Percentiles rank a stretch among this genome's conserved stretches.
phyloP scores from a whole-genome alignment of 1,140 invertebrate species.

The Scylla paramamosain region DNA sequence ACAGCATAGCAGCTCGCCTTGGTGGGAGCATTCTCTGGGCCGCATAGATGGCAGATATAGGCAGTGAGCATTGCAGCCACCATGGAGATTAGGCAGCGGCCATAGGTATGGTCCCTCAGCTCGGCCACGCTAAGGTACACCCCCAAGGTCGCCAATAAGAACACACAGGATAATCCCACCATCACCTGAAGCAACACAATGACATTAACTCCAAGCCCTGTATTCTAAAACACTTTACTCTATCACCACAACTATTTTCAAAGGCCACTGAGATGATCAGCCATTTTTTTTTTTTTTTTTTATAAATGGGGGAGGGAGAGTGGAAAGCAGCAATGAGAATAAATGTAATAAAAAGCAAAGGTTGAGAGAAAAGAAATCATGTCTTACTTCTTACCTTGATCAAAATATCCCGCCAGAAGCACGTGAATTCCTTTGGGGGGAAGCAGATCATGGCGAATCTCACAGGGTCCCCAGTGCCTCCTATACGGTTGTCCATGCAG shows the following conservation, averaged over 20 bases:
- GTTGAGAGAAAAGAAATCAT: not conserved
- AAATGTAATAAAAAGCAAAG: too few relatives aligned
- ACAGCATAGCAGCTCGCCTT: not conserved
- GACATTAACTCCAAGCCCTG: not conserved
- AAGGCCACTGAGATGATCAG: not conserved
- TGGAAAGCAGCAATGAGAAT: not conserved
- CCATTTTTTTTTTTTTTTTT: too few relatives aligned
- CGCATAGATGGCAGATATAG: constrained; percentile 28
- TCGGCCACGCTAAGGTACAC: constrained; percentile 68
- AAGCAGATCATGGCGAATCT: not conserved
- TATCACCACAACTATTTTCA: not conserved
- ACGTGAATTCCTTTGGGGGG: not conserved
- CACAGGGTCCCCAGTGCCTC: not conserved
- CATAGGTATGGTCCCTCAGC: constrained; percentile 57
- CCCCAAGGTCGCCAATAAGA: constrained; percentile 40
- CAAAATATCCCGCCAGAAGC: constrained; percentile 30
- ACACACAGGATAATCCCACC: constrained; percentile 58
- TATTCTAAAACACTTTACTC: too few relatives aligned
- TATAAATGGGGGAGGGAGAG: too few relatives aligned
- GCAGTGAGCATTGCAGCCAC: constrained; percentile 61
- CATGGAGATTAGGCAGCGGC: constrained; percentile 68
- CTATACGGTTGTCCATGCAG: not conserved
- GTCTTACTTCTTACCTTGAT: not conserved
- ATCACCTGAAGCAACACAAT: not conserved
- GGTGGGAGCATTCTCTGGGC: not conserved